Base-by-base conservation (phyloP, 2,888 invertebrate species). In the Noctua comes region DNA sequence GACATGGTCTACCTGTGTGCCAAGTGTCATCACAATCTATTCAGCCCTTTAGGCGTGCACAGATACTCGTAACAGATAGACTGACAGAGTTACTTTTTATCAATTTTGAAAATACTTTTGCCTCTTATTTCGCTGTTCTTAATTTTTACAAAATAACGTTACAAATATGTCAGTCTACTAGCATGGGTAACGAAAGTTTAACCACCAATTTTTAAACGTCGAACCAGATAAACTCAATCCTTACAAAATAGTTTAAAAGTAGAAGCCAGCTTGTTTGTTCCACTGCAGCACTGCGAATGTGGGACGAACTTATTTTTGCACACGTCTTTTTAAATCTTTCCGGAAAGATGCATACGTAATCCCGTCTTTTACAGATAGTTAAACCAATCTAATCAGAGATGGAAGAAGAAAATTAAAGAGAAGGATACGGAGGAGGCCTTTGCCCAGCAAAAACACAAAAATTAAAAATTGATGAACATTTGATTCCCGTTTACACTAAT, bases 281-380 rank as follows among this genome's bases (percentile, higher is more conserved):
- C 24, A 36, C 57, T 21, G 62, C 10, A 54, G 51, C 51, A 24
- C 51, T 51, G 24, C 51, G 24, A 71, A 72, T 66, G 43, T 79
- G 27, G 66, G 31, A n/a, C 62, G n/a, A 68, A 78, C 62, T 43
- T 59, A 79, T 79, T 79, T 64, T 69, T 78, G 43, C 24, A 54
- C 51, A 78, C 24, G n/a, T 78, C 62, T 46, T 24, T 46, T 16
- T 54, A 46, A 36, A 46, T 36, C 13, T 51, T 4, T 66, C 0
- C 18, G 18, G 24, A 36, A 24, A 18, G 36, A 40, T 69, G 24
- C 70, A 57, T 43, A n/a, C 43, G 66, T 66, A 43, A 43, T 43
- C 16, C 16, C 1, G n/a, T 66, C n/a, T 43, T 66, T 66, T 27
- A 66, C 1, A 66, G 43, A 43, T 18, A n/a, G 62, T 36, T 36